Percentiles rank a stretch among this genome's conserved stretches.
Evolutionary conservation across 2,797 vertebrate species (phyloP).

Genomic region (Girardinus metallicus): DNA sequence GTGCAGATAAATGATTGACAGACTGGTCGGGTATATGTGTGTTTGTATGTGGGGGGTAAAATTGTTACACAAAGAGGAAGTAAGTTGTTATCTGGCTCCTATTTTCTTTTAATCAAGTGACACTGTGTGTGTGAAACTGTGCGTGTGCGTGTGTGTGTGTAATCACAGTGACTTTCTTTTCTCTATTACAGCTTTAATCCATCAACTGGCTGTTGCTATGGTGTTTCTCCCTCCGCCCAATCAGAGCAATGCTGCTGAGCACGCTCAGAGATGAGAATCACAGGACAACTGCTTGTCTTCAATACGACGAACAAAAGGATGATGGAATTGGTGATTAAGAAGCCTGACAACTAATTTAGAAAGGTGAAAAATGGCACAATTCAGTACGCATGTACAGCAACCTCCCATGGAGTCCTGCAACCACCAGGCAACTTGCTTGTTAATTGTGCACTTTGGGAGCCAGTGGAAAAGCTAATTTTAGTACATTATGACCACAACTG

Average conservation of each 20-base stretch:
- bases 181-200: conserved; percentile 73
- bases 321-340: conserved; percentile 5
- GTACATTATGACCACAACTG: background rate
- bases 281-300: conserved; percentile 30
- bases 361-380: background rate
- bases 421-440: background rate
- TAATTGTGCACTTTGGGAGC: background rate
- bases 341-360: conserved; percentile 12
- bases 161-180: conserved; percentile 66
- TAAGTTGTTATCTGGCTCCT: conserved; percentile 35
- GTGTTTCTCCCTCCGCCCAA: conserved; percentile 54
- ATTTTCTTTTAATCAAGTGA: conserved; percentile 63
- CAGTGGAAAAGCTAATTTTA: background rate
- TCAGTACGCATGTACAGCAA: background rate
- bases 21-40: conserved; percentile 22
- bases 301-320: conserved; percentile 14
- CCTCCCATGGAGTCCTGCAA: background rate
- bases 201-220: conserved; percentile 75
- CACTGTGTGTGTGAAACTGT: conserved; percentile 14
- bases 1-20: conserved; percentile 36
- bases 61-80: conserved; percentile 32
- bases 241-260: conserved; percentile 44
- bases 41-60: conserved; percentile 17
- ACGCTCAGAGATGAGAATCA: conserved; percentile 42
- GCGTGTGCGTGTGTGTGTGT: conserved; percentile 23